Conservation (phyloP, 1,140 invertebrate species). For the Drosophila tani region DNA sequence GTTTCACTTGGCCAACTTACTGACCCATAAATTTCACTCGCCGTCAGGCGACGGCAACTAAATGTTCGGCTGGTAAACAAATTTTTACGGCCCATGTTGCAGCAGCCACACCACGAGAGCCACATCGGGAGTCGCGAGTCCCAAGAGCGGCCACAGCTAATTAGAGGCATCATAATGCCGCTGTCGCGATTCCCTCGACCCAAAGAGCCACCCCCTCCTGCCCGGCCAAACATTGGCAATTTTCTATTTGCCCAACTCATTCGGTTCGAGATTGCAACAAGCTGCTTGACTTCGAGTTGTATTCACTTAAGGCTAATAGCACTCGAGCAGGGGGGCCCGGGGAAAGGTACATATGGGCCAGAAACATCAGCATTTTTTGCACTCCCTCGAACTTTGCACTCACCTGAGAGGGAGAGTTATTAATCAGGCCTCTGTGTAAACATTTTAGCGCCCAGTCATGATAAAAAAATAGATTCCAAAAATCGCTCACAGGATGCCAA, state of each 20-base stretch:
- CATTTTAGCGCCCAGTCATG: slow-evolving; percentile 35
- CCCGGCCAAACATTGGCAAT: slow-evolving; percentile 66
- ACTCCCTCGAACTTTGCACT: slow-evolving; percentile 56
- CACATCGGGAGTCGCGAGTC: slow-evolving; percentile 7
- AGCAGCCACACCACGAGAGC: slow-evolving; percentile 42
- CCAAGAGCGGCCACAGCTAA: slow-evolving; percentile 51
- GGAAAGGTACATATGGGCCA: background rate
- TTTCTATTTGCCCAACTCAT: slow-evolving; percentile 80
- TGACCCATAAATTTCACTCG: slow-evolving; percentile 78
- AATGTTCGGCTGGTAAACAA: slow-evolving; percentile 72
- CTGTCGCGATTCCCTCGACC: slow-evolving; percentile 9
- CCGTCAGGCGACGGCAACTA: slow-evolving; percentile 42
- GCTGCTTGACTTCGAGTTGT: slow-evolving; percentile 61
- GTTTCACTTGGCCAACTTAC: slow-evolving; percentile 62
- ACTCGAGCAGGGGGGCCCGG: slow-evolving; percentile 10
- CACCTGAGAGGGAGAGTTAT: slow-evolving; percentile 4
- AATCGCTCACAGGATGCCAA: slow-evolving; percentile 59
- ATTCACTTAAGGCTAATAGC: slow-evolving; percentile 69
- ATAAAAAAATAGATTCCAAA: slow-evolving; percentile 33
- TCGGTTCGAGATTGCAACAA: slow-evolving; percentile 74
- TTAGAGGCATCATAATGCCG: slow-evolving; percentile 75
- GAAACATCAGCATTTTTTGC: slow-evolving; percentile 49
- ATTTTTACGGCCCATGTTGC: slow-evolving; percentile 71
- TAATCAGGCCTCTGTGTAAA: slow-evolving; percentile 48
- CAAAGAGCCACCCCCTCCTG: background rate